A percentile compares a stretch with the other conserved stretches of the same genome.
Evolutionary conservation across 2,113 vertebrate genomes (phyloP).

Genomic region (Ctenodactylus gundi): DNA sequence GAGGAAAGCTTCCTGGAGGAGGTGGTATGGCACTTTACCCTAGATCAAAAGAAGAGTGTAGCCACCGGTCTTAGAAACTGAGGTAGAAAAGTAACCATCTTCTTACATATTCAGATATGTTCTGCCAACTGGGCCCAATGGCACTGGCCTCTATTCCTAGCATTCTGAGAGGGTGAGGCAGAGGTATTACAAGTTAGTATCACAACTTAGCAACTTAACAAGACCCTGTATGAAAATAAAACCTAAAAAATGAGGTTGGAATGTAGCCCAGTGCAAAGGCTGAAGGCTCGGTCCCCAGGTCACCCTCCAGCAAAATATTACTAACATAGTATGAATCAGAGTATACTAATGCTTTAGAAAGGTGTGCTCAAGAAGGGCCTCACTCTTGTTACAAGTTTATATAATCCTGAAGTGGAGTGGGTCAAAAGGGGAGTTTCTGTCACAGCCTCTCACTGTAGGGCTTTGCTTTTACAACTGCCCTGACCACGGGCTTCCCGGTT

Average conservation of each 20-base stretch:
- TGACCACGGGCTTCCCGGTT: neutral
- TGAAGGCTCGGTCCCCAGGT: no score
- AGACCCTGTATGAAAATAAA: no score
- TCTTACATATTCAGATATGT: conserved; percentile 21
- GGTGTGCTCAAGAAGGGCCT: neutral
- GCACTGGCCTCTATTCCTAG: no score
- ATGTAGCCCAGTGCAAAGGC: no score
- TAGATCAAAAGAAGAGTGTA: neutral
- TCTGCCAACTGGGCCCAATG: no score
- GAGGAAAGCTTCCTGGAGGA: neutral
- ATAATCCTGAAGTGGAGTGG: neutral
- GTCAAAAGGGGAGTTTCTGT: neutral
- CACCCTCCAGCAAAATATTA: no score
- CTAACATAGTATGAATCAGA: neutral
- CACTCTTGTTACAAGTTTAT: neutral
- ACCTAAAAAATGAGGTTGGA: no score
- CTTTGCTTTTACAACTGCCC: neutral
- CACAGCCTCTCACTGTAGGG: neutral
- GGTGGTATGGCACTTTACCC: neutral
- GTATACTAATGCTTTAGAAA: neutral
- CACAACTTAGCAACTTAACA: no score
- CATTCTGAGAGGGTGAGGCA: no score
- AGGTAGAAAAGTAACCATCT: neutral
- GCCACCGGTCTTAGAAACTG: neutral
- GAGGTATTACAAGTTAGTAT: no score